A percentile compares a stretch with the other conserved stretches of the same genome.
Evolutionary conservation across 2,888 invertebrate genomes (phyloP).

Genomic region (Neocrepidodera transversa): DNA sequence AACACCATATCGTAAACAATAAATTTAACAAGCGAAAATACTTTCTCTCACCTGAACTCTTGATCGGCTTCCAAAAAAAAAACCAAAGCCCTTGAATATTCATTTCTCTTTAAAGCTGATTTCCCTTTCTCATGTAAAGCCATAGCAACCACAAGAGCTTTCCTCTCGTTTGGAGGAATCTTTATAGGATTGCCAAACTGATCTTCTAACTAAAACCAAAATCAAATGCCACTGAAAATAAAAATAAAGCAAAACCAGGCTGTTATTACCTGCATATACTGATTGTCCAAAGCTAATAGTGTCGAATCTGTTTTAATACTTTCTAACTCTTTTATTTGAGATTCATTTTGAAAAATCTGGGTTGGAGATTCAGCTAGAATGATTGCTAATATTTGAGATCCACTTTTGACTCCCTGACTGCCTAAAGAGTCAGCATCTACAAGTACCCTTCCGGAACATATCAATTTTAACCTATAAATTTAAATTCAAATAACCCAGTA

Average conservation of each 20-base stretch:
- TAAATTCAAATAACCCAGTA: conserved; percentile 3
- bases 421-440: conserved; percentile 62
- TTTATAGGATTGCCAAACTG: conserved; percentile 78
- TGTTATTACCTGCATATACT: conserved; percentile 65
- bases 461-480: conserved; percentile 69
- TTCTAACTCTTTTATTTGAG: conserved; percentile 54
- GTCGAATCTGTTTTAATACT: conserved; percentile 58
- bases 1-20: too few species aligned
- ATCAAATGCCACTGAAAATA: neutral
- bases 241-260: conserved; percentile 22
- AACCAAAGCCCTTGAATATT: conserved; percentile 75
- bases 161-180: conserved; percentile 73
- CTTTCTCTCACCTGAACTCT: conserved; percentile 65
- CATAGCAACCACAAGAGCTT: conserved; percentile 76
- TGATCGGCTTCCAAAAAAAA: conserved; percentile 80
- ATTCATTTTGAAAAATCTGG: conserved; percentile 55
- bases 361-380: conserved; percentile 56
- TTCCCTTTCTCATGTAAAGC: conserved; percentile 82
- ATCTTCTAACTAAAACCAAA: conserved; percentile 73
- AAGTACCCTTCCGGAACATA: conserved; percentile 71
- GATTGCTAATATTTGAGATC: conserved; percentile 72
- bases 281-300: conserved; percentile 62
- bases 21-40: conserved; percentile 5
- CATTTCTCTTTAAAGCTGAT: conserved; percentile 68
- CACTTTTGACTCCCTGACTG: conserved; percentile 72